Conservation (phyloP, 2,888 invertebrate genomes). For the Noctua pronuba region DNA sequence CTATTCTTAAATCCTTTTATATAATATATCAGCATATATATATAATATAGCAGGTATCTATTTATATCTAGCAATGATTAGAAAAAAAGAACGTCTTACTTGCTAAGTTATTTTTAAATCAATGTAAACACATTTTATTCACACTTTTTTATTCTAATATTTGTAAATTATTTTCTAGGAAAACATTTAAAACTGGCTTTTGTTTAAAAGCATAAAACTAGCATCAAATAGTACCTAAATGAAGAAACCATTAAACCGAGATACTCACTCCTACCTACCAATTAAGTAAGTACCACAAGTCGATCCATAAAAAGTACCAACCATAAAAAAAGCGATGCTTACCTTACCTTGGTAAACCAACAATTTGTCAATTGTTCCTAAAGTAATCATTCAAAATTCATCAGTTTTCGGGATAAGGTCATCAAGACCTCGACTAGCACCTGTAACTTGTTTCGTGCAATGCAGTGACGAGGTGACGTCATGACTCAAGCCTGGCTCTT, state of each 20-base stretch:
- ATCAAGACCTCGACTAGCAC: constrained; percentile 78
- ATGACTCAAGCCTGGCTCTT: constrained; percentile 72
- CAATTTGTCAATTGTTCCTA: constrained; percentile 40
- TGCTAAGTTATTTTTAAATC: neutral
- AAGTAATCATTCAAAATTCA: constrained; percentile 43
- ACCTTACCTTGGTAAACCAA: constrained; percentile 28
- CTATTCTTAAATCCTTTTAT: constrained; percentile 27
- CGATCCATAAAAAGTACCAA: constrained; percentile 18
- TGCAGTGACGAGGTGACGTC: constrained; percentile 88
- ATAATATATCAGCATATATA: too few relatives aligned
- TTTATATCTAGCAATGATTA: neutral
- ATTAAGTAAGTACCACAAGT: constrained; percentile 20
- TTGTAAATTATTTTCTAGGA: neutral
- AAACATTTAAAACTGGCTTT: neutral
- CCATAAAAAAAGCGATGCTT: constrained; percentile 27
- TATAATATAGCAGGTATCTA: constrained; percentile 2
- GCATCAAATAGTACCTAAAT: constrained; percentile 23
- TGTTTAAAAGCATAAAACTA: constrained; percentile 11
- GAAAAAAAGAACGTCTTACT: neutral
- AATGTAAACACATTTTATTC: neutral
- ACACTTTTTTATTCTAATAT: neutral
- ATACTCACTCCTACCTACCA: constrained; percentile 1
- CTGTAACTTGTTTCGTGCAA: constrained; percentile 85
- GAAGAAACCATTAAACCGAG: constrained; percentile 36
- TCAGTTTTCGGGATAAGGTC: constrained; percentile 75